These are phyloP conservation scores for Cephus runcator DNA, from an alignment of 2,888 invertebrate species.

Conservation along the genomic window DNA sequence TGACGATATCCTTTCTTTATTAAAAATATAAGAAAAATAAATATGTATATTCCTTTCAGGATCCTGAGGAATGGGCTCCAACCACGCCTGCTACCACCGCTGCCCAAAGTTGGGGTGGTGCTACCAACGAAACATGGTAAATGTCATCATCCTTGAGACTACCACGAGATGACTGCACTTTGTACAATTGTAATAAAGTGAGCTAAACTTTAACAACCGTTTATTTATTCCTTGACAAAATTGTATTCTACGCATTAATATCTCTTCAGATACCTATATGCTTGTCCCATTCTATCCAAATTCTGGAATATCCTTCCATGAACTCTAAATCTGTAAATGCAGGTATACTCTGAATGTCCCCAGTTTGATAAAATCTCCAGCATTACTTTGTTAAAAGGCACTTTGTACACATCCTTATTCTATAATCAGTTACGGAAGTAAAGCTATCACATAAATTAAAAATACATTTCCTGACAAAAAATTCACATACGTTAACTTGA, in stretches of 20 bases:
- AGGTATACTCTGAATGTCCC: slow-evolving; percentile 51
- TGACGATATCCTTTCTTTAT: background rate
- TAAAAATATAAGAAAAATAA: background rate
- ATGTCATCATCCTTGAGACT: slow-evolving; percentile 30
- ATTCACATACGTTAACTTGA: slow-evolving; percentile 36
- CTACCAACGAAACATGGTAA: slow-evolving; percentile 67
- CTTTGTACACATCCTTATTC: slow-evolving; percentile 32
- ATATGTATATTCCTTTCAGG: slow-evolving; percentile 49
- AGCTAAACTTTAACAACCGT: background rate
- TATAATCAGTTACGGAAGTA: slow-evolving; percentile 22
- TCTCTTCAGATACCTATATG: background rate
- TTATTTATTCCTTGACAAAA: background rate
- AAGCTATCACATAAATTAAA: background rate
- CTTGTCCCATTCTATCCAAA: background rate
- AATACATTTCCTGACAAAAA: background rate
- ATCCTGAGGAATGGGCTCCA: slow-evolving; percentile 71
- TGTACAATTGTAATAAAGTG: slow-evolving; percentile 48
- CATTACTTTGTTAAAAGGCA: slow-evolving; percentile 41
- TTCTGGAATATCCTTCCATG: slow-evolving; percentile 40
- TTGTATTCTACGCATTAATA: background rate
- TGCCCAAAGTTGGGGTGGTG: slow-evolving; percentile 72
- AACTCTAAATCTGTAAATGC: slow-evolving; percentile 52
- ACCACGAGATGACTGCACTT: slow-evolving; percentile 31
- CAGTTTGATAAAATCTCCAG: slow-evolving; percentile 51
- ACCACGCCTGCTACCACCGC: slow-evolving; percentile 47